These are phyloP conservation scores for Dipodomys merriami DNA, from an alignment of 2,113 vertebrate genomes.

Conservation along the genomic window DNA sequence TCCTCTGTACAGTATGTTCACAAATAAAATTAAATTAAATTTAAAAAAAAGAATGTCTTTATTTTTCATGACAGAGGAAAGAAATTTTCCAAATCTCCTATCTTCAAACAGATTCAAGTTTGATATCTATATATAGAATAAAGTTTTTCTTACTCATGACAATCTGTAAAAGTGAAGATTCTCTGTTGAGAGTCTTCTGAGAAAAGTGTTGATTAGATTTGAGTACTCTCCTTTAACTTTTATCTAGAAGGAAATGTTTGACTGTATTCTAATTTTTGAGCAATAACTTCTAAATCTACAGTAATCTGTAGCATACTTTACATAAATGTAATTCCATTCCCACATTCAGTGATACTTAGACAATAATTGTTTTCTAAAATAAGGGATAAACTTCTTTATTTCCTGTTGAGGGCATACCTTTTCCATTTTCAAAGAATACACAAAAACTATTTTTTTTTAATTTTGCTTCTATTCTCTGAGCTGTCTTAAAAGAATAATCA, in stretches of 20 bases:
- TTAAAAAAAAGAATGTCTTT: neutral
- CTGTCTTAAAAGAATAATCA: slow-evolving; percentile 60
- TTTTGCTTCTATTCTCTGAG: slow-evolving; percentile 58
- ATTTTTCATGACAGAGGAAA: neutral
- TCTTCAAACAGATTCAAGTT: neutral
- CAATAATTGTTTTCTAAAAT: slow-evolving; percentile 51
- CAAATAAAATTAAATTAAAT: too few species aligned
- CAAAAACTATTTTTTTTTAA: slow-evolving; percentile 46
- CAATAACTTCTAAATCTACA: neutral
- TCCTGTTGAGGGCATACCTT: neutral
- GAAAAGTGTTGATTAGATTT: neutral
- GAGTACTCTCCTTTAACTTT: neutral
- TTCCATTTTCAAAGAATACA: slow-evolving; percentile 33
- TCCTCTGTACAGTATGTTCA: too few species aligned
- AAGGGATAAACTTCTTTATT: slow-evolving; percentile 3
- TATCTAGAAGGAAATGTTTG: neutral
- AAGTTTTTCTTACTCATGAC: neutral
- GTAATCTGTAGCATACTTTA: neutral
- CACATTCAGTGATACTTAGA: neutral
- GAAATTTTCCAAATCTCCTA: neutral
- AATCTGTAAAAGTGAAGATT: slow-evolving; percentile 19
- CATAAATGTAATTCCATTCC: neutral
- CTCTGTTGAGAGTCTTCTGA: slow-evolving; percentile 13
- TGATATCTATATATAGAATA: neutral
- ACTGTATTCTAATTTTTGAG: neutral